Base-by-base conservation (phyloP, 2,888 invertebrate genomes). In the Polydrusus tereticollis region DNA sequence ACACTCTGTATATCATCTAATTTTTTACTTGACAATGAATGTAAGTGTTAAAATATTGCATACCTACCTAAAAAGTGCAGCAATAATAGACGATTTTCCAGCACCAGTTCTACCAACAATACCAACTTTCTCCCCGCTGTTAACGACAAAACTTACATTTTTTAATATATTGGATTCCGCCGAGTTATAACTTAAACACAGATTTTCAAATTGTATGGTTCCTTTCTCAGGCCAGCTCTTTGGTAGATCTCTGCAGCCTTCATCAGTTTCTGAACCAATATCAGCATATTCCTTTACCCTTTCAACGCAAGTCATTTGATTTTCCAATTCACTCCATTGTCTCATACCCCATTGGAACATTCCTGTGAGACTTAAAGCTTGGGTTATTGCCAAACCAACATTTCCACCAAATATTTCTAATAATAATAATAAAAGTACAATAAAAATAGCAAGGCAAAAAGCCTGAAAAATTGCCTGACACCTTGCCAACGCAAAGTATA, bases 251-350 rank as follows among this genome's bases (percentile, higher is more conserved):
- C 47, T 59, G 8, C 62, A 47, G 6, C 16, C 45, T 18, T 69
- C 67, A 47, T 77, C 76, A 18, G 33, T 41, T 77, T 93, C 93
- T 0, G 90, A 78, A 0, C 90, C 89, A 2, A 96, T 83, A 38
- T 90, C 88, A 0, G 91, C 90, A 82, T 96, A 97, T 80, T 96
- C 95, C 4, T 94, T 78, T n/a, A 94, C 89, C 84, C 97, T 90
- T 85, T 98, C 98, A 0, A 98, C 97, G 8, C 94, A 93, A 3
- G 94, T 95, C 94, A 95, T 94, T 78, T 92, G 93, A 81, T 95
- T 96, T 83, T 85, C 85, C 58, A 85, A 65, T 76, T 85, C 85
- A 38, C 82, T 83, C 82, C 84, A 85, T 72, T 97, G 97, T 8
- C 97, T 87, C 74, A 90, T 87, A 4, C 88, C 89, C 88, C 89